Evolutionary conservation across 1,140 invertebrate species (phyloP).

Genomic region (Formica selysi): DNA sequence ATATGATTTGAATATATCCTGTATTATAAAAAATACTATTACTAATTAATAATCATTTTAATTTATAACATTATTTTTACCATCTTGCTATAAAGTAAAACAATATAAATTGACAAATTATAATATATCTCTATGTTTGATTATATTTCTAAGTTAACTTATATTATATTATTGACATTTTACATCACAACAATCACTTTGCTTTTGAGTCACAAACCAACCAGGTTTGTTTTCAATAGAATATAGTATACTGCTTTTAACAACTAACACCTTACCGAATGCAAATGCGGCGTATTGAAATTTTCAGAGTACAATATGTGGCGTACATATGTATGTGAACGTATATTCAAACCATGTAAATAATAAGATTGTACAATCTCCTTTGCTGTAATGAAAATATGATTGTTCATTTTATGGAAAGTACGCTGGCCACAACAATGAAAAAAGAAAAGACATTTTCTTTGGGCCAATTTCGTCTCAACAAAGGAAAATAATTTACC

Average conservation of each 20-base stretch:
- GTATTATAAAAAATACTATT: neutral
- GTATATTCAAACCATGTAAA: neutral
- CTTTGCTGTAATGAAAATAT: constrained; percentile 50
- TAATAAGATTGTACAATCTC: neutral
- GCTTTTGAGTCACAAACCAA: neutral
- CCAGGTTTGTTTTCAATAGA: neutral
- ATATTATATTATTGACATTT: constrained; percentile 4
- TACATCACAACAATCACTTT: neutral
- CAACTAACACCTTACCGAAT: constrained; percentile 2
- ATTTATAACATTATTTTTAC: neutral
- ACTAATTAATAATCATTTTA: neutral
- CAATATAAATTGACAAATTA: neutral
- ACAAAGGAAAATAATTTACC: neutral
- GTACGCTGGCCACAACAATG: neutral
- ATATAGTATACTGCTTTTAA: neutral
- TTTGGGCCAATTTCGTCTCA: neutral
- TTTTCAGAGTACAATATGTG: neutral
- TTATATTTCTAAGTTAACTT: neutral
- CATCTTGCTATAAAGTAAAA: neutral
- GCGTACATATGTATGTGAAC: neutral
- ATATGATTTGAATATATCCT: neutral
- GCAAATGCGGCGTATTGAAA: constrained; percentile 15
- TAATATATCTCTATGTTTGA: neutral
- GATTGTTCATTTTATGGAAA: constrained; percentile 44
- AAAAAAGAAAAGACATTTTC: neutral